Conservation (phyloP, 2,797 vertebrate species). For the Chaetodon trifasciatus region DNA sequence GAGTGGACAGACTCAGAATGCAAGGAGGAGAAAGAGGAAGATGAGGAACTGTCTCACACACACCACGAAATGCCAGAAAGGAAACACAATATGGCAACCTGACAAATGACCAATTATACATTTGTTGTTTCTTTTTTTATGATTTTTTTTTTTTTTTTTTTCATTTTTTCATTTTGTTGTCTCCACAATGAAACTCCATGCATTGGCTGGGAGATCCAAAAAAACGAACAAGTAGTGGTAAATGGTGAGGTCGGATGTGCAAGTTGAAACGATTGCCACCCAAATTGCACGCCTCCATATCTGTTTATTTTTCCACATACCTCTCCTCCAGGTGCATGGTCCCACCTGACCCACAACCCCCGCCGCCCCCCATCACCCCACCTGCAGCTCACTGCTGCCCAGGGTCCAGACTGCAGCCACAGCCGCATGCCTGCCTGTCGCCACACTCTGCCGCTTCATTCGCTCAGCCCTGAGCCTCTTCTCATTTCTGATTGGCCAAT, state of each 20-base stretch:
- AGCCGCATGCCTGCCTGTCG: conserved; percentile 60
- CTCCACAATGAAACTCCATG: conserved; percentile 83
- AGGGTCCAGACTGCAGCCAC: conserved; percentile 54
- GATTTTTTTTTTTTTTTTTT: conserved; percentile 48
- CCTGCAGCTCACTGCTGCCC: conserved; percentile 41
- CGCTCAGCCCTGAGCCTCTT: conserved; percentile 69
- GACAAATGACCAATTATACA: conserved; percentile 81
- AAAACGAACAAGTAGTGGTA: conserved; percentile 49
- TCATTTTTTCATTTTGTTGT: conserved; percentile 71
- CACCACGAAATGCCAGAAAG: conserved; percentile 72
- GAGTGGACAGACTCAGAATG: conserved; percentile 77
- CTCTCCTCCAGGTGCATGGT: conserved; percentile 50
- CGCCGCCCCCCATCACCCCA: conserved; percentile 12
- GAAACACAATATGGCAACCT: conserved; percentile 76
- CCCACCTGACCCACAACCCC: conserved; percentile 20
- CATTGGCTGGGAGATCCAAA: conserved; percentile 82
- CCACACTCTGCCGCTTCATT: conserved; percentile 61
- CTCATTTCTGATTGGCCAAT: conserved; percentile 80
- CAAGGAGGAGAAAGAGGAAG: conserved; percentile 72
- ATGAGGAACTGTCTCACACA: conserved; percentile 75
- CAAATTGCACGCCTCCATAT: conserved; percentile 56
- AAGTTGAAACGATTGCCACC: conserved; percentile 52
- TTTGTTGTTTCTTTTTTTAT: conserved; percentile 68
- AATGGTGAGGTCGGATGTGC: conserved; percentile 55
- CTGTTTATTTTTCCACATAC: conserved; percentile 29